phyloP scores from a whole-genome alignment of 2,888 invertebrate genomes.

The Selenia dentaria region DNA sequence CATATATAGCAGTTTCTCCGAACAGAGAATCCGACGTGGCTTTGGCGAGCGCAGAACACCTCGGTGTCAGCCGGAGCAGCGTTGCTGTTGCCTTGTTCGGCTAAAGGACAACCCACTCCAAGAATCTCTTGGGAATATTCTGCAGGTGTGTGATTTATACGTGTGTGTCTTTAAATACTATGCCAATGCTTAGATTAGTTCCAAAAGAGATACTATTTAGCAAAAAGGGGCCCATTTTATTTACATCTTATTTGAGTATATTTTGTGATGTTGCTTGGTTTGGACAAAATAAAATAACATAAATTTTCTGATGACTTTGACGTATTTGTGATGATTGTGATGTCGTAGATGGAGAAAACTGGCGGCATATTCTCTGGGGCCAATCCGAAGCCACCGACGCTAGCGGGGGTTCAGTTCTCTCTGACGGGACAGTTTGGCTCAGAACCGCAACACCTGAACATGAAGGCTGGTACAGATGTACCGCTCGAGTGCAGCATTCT shows the following conservation, averaged over 20 bases:
- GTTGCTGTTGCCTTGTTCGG: constrained; percentile 89
- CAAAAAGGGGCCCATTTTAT: too few relatives aligned
- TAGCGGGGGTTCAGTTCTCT: constrained; percentile 83
- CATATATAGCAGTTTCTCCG: constrained; percentile 74
- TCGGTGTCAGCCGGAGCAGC: constrained; percentile 91
- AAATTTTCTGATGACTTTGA: too few relatives aligned
- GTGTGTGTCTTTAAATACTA: too few relatives aligned
- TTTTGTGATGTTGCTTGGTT: too few relatives aligned
- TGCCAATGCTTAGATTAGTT: too few relatives aligned
- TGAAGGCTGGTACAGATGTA: constrained; percentile 94
- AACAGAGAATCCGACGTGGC: constrained; percentile 91
- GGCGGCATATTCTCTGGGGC: constrained; percentile 77
- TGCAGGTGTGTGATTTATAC: too few relatives aligned
- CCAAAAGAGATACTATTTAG: too few relatives aligned
- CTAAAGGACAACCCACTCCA: constrained; percentile 92
- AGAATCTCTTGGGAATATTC: constrained; percentile 90
- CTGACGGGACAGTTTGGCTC: constrained; percentile 90
- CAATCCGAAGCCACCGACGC: constrained; percentile 69
- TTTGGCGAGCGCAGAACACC: constrained; percentile 89
- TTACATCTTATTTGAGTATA: too few relatives aligned
- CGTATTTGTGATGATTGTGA: too few relatives aligned
- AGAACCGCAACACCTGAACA: constrained; percentile 89
- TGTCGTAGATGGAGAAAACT: constrained; percentile 68
- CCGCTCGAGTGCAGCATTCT: constrained; percentile 85
- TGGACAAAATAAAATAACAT: too few relatives aligned